These are phyloP conservation scores for Harpalus rufipes DNA, from an alignment of 2,888 invertebrate species.

Conservation along the genomic window DNA sequence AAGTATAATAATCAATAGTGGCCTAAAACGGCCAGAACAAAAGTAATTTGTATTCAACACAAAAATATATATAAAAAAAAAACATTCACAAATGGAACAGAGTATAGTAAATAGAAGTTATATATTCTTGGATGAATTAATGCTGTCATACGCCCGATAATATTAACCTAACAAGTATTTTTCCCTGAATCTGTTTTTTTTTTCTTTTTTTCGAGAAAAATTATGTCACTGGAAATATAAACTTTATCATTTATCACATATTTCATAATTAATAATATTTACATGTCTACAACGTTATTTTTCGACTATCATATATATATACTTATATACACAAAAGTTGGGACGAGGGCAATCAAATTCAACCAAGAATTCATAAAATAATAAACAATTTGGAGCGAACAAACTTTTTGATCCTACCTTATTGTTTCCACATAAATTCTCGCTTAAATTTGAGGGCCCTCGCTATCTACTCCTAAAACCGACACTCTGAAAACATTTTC, in stretches of 20 bases:
- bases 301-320: constrained; percentile 62
- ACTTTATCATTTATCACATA: constrained; percentile 70
- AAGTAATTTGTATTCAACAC: constrained; percentile 69
- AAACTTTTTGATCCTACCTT: neutral
- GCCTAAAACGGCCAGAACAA: constrained; percentile 71
- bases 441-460: too few species aligned
- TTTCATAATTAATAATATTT: constrained; percentile 69
- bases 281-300: constrained; percentile 68
- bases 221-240: constrained; percentile 70
- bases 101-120: constrained; percentile 65
- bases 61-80: constrained; percentile 68
- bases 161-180: constrained; percentile 58
- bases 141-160: constrained; percentile 43
- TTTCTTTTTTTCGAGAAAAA: constrained; percentile 67
- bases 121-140: constrained; percentile 53
- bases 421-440: neutral
- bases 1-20: constrained; percentile 65
- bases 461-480: too few species aligned
- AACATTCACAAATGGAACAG: constrained; percentile 69
- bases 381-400: too few species aligned
- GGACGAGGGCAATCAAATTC: neutral
- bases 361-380: neutral
- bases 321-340: constrained; percentile 63
- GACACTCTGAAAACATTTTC: too few species aligned
- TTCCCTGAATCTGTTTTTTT: constrained; percentile 67